These are phyloP conservation scores for Sphaerodactylus townsendi DNA, from an alignment of 2,113 vertebrate species.

Conservation along the genomic window DNA sequence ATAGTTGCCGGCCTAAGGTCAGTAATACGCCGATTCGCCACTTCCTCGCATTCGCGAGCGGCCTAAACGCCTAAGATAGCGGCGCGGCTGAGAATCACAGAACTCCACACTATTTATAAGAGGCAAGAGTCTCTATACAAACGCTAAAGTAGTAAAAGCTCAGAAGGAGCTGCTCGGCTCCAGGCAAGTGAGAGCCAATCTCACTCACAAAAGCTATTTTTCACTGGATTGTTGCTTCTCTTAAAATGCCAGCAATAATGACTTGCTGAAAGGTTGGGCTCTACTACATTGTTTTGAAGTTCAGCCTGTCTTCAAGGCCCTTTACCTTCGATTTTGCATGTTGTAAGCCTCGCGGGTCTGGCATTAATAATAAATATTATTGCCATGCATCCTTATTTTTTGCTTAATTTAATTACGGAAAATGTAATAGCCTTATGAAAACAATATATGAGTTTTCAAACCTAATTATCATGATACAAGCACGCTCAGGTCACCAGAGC, in stretches of 20 bases:
- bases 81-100: too few species aligned
- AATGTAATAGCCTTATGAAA: conserved; percentile 88
- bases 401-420: conserved; percentile 84
- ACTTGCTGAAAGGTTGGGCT: conserved; percentile 61
- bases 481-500: conserved; percentile 76
- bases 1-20: too few species aligned
- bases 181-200: conserved; percentile 14
- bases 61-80: too few species aligned
- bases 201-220: conserved; percentile 41
- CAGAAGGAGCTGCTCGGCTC: neutral
- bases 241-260: conserved; percentile 39
- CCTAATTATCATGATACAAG: conserved; percentile 84
- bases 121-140: neutral
- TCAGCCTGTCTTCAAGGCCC: conserved; percentile 68
- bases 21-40: too few species aligned
- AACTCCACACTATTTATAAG: neutral
- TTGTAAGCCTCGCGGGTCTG: conserved; percentile 77
- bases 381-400: conserved; percentile 82
- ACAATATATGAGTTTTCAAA: conserved; percentile 85
- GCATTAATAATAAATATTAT: conserved; percentile 88
- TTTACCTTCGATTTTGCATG: conserved; percentile 67
- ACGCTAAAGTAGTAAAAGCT: neutral
- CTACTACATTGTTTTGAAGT: conserved; percentile 66
- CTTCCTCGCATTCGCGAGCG: too few species aligned
- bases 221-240: conserved; percentile 49